A percentile compares a stretch with the other conserved stretches of the same genome.
phyloP scores from a whole-genome alignment of 2,113 vertebrate genomes.

The Osmerus eperlanus region DNA sequence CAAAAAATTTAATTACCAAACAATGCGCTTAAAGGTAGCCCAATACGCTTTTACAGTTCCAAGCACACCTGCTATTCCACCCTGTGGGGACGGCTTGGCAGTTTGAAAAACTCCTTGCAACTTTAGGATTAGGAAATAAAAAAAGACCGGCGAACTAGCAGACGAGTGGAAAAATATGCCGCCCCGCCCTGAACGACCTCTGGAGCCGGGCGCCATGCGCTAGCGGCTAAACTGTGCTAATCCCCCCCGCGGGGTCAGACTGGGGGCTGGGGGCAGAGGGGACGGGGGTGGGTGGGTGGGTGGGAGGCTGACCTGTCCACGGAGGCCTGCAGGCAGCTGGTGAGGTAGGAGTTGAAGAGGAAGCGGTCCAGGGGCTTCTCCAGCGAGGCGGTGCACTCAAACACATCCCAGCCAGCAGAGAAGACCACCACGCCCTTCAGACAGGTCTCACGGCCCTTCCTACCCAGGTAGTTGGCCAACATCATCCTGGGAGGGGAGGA shows the following conservation, averaged over 20 bases:
- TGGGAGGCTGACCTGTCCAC: constrained; percentile 84
- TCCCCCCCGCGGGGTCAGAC: too few relatives aligned
- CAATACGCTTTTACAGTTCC: too few relatives aligned
- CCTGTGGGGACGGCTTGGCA: too few relatives aligned
- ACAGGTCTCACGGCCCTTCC: constrained; percentile 84
- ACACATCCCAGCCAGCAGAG: constrained; percentile 96
- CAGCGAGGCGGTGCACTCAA: constrained; percentile 89
- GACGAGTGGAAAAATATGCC: too few relatives aligned
- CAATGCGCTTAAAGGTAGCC: too few relatives aligned
- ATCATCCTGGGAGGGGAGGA: constrained; percentile 82
- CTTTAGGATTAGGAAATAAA: too few relatives aligned
- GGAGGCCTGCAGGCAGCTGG: constrained; percentile 93
- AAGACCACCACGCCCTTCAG: constrained; percentile 92
- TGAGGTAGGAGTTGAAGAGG: constrained; percentile 99
- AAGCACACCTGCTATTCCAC: too few relatives aligned
- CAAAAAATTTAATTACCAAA: too few relatives aligned
- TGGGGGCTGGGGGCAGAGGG: too few relatives aligned
- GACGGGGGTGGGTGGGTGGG: constrained; percentile 1
- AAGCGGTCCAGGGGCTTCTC: constrained; percentile 96
- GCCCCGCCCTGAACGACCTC: too few relatives aligned
- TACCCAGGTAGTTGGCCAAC: constrained; percentile 93
- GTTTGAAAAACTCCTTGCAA: too few relatives aligned
- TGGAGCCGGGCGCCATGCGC: constrained; percentile 3
- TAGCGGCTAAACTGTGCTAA: constrained; percentile 5
- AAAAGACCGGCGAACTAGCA: too few relatives aligned